Evolutionary conservation across 2,113 vertebrate species (phyloP).

Genomic region (Peromyscus polionotus): DNA sequence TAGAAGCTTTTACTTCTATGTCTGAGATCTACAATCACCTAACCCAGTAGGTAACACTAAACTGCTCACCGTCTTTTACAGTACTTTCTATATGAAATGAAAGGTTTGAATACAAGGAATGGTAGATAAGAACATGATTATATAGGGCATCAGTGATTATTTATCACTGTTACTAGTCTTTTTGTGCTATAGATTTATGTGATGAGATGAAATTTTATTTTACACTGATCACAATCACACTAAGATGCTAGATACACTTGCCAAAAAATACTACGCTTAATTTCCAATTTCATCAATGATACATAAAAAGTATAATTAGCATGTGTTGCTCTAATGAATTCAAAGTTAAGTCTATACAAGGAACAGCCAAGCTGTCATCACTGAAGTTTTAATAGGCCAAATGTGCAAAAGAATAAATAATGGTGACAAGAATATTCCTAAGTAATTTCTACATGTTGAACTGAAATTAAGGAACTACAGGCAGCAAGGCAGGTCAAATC

Average conservation of each 20-base stretch:
- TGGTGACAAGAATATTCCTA: constrained; percentile 50
- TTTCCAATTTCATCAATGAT: constrained; percentile 50
- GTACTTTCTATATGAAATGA: constrained; percentile 16
- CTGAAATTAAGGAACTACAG: constrained; percentile 28
- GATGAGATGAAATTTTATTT: background rate
- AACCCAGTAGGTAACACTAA: background rate
- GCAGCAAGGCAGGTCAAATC: constrained; percentile 42
- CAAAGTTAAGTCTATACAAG: constrained; percentile 45
- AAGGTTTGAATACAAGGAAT: background rate
- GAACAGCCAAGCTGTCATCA: constrained; percentile 40
- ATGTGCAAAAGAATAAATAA: constrained; percentile 54
- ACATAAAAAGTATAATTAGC: constrained; percentile 59
- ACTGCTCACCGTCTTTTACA: background rate
- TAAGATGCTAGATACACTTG: constrained; percentile 25
- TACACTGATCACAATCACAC: constrained; percentile 4
- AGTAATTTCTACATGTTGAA: constrained; percentile 49
- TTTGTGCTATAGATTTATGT: background rate
- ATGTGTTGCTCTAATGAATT: constrained; percentile 46
- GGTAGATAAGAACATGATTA: background rate
- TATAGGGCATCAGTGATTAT: background rate
- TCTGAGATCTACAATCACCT: background rate
- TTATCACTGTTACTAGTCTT: constrained; percentile 23
- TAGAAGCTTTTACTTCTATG: background rate
- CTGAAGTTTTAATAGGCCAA: constrained; percentile 18
- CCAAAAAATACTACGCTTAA: constrained; percentile 51